Evolutionary conservation across 1,140 invertebrate species (phyloP).

Genomic region (Zaprionus davidi): DNA sequence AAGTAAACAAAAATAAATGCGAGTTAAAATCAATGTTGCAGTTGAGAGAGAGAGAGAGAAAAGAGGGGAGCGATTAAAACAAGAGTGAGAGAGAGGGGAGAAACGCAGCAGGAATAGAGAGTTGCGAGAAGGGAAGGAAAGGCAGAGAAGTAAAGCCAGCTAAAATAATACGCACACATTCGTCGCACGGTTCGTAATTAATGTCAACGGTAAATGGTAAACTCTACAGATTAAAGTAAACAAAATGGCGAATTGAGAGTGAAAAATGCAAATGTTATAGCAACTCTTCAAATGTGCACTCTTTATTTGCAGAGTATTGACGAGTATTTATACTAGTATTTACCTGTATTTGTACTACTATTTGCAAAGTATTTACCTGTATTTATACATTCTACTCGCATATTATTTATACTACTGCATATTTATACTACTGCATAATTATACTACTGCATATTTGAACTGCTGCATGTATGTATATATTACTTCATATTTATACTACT

Average conservation of each 20-base stretch:
- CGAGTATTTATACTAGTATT: neutral
- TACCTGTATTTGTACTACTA: neutral
- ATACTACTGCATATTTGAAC: neutral
- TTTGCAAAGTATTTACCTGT: too few relatives aligned
- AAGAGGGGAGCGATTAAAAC: neutral
- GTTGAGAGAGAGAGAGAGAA: neutral
- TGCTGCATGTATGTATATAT: too few relatives aligned
- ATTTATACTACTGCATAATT: too few relatives aligned
- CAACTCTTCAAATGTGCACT: neutral
- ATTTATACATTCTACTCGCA: too few relatives aligned
- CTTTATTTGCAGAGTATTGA: neutral
- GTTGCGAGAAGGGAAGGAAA: neutral
- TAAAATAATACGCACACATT: conserved; percentile 36
- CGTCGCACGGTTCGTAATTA: conserved; percentile 47
- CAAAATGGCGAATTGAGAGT: neutral
- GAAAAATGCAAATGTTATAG: neutral
- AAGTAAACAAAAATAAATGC: conserved; percentile 39
- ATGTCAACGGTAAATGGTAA: conserved; percentile 50
- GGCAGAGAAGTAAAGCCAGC: neutral
- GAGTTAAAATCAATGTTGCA: neutral
- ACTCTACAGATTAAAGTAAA: neutral
- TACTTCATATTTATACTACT: neutral
- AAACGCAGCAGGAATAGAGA: neutral
- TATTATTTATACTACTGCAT: too few relatives aligned
- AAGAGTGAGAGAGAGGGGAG: conserved; percentile 1